Percentiles rank a stretch among this genome's conserved stretches.
Evolutionary conservation across 1,140 invertebrate genomes (phyloP).

Genomic region (Conus betulinus): DNA sequence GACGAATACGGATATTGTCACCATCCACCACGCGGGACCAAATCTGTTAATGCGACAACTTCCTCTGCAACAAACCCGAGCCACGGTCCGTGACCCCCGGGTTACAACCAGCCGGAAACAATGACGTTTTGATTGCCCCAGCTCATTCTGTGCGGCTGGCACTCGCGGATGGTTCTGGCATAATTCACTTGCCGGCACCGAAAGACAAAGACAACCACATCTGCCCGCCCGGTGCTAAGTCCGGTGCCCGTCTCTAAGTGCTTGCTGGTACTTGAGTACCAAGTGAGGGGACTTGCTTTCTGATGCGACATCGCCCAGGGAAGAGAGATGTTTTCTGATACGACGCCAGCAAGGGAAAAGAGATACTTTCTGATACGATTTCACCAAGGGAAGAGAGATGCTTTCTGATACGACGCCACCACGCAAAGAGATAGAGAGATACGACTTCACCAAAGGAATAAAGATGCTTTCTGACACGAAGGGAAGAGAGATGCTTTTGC

Average conservation of each 20-base stretch:
- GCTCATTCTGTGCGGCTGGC: not conserved
- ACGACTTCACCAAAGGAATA: no score
- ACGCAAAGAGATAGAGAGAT: no score
- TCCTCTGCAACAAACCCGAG: not conserved
- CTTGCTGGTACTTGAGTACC: not conserved
- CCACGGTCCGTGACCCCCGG: not conserved
- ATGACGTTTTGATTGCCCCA: constrained; percentile 34
- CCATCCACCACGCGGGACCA: not conserved
- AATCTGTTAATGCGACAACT: constrained; percentile 16
- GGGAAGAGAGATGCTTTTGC: no score
- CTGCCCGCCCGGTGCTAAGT: not conserved
- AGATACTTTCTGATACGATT: no score
- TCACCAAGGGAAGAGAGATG: no score
- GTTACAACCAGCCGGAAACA: constrained; percentile 16
- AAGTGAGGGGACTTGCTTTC: not conserved
- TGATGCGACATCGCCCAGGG: not conserved
- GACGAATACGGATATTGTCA: no score
- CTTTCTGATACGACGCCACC: no score
- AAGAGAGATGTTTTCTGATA: not conserved
- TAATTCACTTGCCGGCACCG: not conserved
- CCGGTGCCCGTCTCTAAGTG: no score
- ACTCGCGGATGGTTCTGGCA: constrained; percentile 12
- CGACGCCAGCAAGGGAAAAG: no score
- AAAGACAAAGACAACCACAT: not conserved
- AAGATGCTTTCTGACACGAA: no score